Conservation (phyloP, 2,797 vertebrate species). For the Poecilia velifera region DNA sequence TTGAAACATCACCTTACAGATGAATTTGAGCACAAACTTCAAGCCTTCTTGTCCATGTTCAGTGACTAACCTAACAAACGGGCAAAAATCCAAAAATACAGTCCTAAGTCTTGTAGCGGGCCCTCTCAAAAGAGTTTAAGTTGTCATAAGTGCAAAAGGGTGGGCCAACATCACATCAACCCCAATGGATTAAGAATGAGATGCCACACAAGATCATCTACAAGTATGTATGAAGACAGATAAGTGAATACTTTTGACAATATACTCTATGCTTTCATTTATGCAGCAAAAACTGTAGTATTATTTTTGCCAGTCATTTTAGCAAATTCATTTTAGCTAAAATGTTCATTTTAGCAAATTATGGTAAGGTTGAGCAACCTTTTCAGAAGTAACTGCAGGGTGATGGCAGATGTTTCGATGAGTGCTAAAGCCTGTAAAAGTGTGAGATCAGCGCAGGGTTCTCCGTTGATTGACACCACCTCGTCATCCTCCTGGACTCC, state of each 20-base stretch:
- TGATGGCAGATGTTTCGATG: conserved; percentile 84
- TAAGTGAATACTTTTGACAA: neutral
- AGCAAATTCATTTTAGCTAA: too few species aligned
- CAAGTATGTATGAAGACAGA: neutral
- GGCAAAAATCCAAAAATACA: neutral
- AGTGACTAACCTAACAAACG: neutral
- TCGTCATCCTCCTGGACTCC: conserved; percentile 91
- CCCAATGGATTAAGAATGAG: neutral
- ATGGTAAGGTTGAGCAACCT: conserved; percentile 77
- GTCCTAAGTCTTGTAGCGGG: neutral
- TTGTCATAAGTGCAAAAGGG: neutral
- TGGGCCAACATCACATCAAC: neutral
- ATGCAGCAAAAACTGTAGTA: neutral
- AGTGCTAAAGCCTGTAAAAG: conserved; percentile 86
- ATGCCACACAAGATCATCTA: neutral
- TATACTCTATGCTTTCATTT: neutral
- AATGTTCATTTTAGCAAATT: neutral
- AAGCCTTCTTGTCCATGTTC: neutral
- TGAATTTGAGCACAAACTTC: neutral
- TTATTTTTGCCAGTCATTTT: neutral
- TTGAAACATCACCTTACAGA: neutral
- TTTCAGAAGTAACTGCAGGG: conserved; percentile 91
- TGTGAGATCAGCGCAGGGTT: conserved; percentile 86
- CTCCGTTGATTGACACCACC: conserved; percentile 92
- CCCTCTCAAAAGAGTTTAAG: neutral